These are phyloP conservation scores for Zaprionus obscuricornis DNA, from an alignment of 2,888 invertebrate species.

Conservation along the genomic window DNA sequence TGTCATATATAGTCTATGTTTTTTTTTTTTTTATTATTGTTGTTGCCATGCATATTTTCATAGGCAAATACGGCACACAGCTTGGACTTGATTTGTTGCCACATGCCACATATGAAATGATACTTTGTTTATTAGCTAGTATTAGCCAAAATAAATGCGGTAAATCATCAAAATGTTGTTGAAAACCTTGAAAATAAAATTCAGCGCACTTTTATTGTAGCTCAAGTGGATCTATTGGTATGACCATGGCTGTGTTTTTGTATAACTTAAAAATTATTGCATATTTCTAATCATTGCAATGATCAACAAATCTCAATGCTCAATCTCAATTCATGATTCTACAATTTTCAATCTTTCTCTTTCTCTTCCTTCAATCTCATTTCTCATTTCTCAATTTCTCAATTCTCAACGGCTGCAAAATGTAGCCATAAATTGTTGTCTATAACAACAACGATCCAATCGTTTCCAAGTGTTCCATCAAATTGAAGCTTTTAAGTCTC, in stretches of 20 bases:
- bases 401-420: conserved; percentile 52
- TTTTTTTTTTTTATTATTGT: conserved; percentile 50
- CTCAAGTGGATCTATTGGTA: conserved; percentile 67
- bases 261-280: conserved; percentile 7
- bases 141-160: conserved; percentile 70
- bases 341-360: no score
- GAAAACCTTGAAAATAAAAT: conserved; percentile 52
- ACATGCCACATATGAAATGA: conserved; percentile 57
- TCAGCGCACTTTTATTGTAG: conserved; percentile 18
- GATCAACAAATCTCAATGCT: no score
- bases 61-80: conserved; percentile 25
- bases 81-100: conserved; percentile 64
- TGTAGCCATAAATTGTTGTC: conserved; percentile 50
- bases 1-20: conserved; percentile 63
- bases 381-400: conserved; percentile 54
- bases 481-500: conserved; percentile 72
- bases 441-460: background rate
- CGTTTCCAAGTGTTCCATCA: conserved; percentile 71
- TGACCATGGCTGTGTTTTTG: no score
- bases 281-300: conserved; percentile 19
- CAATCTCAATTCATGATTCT: no score
- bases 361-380: conserved; percentile 28
- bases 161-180: conserved; percentile 42
- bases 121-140: conserved; percentile 70
- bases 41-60: conserved; percentile 36